Conservation (phyloP, 92 coral and sea anemone genomes). For the Micromussa lordhowensis region DNA sequence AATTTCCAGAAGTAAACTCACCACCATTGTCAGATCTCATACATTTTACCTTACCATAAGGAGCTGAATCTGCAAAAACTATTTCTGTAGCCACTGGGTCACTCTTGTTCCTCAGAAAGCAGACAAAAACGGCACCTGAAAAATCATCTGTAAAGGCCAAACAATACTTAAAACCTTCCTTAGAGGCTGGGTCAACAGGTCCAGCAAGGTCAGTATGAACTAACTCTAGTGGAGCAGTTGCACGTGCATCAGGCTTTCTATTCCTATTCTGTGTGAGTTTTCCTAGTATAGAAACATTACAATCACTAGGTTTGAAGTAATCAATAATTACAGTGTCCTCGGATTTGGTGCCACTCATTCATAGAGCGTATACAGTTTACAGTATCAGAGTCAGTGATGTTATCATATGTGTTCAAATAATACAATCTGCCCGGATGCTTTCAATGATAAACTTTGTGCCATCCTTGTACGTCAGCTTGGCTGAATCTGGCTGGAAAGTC, state of each 20-base stretch:
- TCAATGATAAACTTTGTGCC: slow-evolving; percentile 53
- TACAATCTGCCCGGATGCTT: slow-evolving; percentile 30
- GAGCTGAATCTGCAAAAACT: slow-evolving; percentile 60
- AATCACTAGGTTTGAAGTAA: slow-evolving; percentile 54
- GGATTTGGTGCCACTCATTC: slow-evolving; percentile 23
- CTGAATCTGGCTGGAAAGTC: slow-evolving; percentile 17
- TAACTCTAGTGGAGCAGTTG: slow-evolving; percentile 56
- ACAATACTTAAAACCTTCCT: slow-evolving; percentile 15
- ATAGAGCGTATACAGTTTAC: neutral
- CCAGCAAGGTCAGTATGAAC: slow-evolving; percentile 68
- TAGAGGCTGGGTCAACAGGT: slow-evolving; percentile 62
- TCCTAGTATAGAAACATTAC: slow-evolving; percentile 56
- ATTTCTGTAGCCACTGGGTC: slow-evolving; percentile 51
- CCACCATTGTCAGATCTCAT: slow-evolving; percentile 52
- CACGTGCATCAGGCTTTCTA: slow-evolving; percentile 60
- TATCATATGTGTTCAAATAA: slow-evolving; percentile 41
- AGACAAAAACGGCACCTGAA: slow-evolving; percentile 40
- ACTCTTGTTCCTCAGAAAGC: slow-evolving; percentile 47
- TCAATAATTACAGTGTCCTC: slow-evolving; percentile 23
- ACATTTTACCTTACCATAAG: slow-evolving; percentile 52
- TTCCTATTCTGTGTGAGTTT: slow-evolving; percentile 62
- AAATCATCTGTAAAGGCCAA: slow-evolving; percentile 56
- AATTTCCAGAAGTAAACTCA: slow-evolving; percentile 43
- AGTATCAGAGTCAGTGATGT: slow-evolving; percentile 14
- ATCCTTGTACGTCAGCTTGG: slow-evolving; percentile 36